Conservation (phyloP, 2,113 vertebrate species). For the Rafetus swinhoei region DNA sequence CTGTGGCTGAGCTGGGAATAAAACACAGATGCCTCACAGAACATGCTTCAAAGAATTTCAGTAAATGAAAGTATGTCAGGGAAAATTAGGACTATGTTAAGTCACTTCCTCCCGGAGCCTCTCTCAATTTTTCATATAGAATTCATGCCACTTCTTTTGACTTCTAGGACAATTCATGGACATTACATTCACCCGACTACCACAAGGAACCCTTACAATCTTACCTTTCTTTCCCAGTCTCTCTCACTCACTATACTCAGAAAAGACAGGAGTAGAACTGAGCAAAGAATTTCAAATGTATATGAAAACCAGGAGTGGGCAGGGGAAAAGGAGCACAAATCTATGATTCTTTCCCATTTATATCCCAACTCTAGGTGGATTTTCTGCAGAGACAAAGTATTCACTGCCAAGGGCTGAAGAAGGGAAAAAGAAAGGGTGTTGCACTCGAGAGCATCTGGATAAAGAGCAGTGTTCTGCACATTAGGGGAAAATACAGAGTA, state of each 20-base stretch:
- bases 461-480: accelerated
- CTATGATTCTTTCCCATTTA: not conserved
- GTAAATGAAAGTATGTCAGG: constrained; percentile 5
- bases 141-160: accelerated
- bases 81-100: not conserved
- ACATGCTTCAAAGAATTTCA: not conserved
- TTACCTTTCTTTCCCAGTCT: not conserved
- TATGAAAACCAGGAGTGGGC: not conserved
- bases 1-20: constrained; percentile 39
- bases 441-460: not conserved
- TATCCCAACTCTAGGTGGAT: not conserved
- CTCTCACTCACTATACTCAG: not conserved
- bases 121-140: not conserved
- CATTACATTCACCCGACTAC: not conserved
- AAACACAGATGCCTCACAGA: constrained; percentile 9
- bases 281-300: not conserved
- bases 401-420: not conserved
- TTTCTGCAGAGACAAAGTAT: not conserved
- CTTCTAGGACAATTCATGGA: not conserved
- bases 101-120: not conserved
- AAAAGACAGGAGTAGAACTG: not conserved
- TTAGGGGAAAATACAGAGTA: not conserved
- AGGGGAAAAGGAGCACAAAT: not conserved
- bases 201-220: not conserved
- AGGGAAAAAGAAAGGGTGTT: not conserved